Evolutionary conservation across 2,888 invertebrate genomes (phyloP).

Genomic region (Leucania comma): DNA sequence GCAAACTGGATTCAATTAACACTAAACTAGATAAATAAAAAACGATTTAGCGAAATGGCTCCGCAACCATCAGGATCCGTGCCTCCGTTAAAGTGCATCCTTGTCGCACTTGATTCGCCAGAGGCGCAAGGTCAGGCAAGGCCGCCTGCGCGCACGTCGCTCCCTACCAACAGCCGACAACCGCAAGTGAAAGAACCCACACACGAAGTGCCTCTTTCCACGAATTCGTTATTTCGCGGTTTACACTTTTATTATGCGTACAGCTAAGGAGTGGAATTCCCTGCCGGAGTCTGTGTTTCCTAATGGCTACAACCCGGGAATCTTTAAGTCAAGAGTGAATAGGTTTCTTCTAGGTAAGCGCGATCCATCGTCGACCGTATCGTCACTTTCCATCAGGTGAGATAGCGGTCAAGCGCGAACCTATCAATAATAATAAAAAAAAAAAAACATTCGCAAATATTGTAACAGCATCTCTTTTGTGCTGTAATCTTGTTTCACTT

Average conservation of each 20-base stretch:
- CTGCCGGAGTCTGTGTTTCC: no score
- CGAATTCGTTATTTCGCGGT: conserved; percentile 35
- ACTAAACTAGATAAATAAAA: no score
- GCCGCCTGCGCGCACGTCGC: conserved; percentile 43
- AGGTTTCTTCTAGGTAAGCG: no score
- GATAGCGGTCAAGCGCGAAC: no score
- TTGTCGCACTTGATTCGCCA: conserved; percentile 35
- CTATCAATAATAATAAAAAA: no score
- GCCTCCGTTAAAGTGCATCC: conserved; percentile 4
- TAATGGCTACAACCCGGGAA: no score
- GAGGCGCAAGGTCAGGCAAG: conserved; percentile 61
- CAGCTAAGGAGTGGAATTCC: no score
- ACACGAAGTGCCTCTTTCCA: conserved; percentile 30
- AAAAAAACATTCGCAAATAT: conserved; percentile 25
- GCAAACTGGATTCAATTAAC: no score
- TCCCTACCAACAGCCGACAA: conserved; percentile 16
- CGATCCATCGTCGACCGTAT: no score
- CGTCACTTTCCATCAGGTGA: no score
- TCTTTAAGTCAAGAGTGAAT: no score
- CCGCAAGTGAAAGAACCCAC: conserved; percentile 52
- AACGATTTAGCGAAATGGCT: not conserved
- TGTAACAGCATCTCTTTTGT: conserved; percentile 12
- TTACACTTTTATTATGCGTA: no score
- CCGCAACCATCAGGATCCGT: not conserved
- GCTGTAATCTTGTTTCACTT: conserved; percentile 15